These are phyloP conservation scores for Therioaphis trifolii DNA, from an alignment of 2,888 invertebrate genomes.

Conservation along the genomic window DNA sequence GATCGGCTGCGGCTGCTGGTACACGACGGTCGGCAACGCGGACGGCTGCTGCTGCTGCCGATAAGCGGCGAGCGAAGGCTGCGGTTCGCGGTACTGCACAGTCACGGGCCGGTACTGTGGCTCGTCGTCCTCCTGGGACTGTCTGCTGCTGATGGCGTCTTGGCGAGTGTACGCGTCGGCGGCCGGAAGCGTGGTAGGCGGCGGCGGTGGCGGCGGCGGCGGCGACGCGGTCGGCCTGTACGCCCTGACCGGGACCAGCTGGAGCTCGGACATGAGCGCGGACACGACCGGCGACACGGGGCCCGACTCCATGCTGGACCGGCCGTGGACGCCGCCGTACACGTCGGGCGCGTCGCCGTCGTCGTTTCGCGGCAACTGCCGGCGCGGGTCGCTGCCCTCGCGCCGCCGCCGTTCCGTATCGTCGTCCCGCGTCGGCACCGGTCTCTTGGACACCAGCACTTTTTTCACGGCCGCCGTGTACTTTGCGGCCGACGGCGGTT, in stretches of 20 bases:
- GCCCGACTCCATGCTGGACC: slow-evolving; percentile 20
- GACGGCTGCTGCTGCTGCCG: slow-evolving; percentile 10
- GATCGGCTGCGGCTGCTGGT: slow-evolving; percentile 39
- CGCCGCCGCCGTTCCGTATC: slow-evolving; percentile 50
- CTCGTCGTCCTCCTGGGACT: slow-evolving; percentile 38
- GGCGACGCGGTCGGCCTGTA: slow-evolving; percentile 35
- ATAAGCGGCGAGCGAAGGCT: neutral
- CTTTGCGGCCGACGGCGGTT: neutral
- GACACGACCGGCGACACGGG: slow-evolving; percentile 62
- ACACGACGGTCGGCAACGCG: too few species aligned
- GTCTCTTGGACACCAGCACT: slow-evolving; percentile 66
- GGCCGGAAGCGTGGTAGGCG: slow-evolving; percentile 45
- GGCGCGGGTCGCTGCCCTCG: slow-evolving; percentile 61
- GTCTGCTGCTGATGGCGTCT: slow-evolving; percentile 57
- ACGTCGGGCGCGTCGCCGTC: slow-evolving; percentile 65
- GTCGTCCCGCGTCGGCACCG: slow-evolving; percentile 54
- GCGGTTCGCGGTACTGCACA: slow-evolving; percentile 6
- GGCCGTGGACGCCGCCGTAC: slow-evolving; percentile 41
- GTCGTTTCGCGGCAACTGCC: slow-evolving; percentile 60
- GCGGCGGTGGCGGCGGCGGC: neutral
- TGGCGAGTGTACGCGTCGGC: slow-evolving; percentile 47
- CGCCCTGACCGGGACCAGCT: slow-evolving; percentile 59
- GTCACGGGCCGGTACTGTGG: slow-evolving; percentile 2
- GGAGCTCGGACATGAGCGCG: slow-evolving; percentile 64
- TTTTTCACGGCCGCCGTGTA: slow-evolving; percentile 56